Percentiles rank a stretch among this genome's conserved stretches.
Evolutionary conservation across 2,797 vertebrate species (phyloP).

Genomic region (Takifugu rubripes): DNA sequence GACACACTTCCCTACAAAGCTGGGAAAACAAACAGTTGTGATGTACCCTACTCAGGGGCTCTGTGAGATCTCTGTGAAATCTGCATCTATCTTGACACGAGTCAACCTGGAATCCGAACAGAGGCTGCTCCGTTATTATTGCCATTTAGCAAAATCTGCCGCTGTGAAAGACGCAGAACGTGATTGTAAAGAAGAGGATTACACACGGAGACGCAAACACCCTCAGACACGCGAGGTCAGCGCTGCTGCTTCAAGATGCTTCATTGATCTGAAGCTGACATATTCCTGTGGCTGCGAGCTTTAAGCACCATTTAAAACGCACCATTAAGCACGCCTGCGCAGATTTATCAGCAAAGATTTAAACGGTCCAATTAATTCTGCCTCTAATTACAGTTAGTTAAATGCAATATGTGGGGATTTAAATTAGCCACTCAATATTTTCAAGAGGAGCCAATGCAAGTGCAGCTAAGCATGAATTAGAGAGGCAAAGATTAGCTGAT

Average conservation of each 20-base stretch:
- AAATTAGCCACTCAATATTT: conserved; percentile 42
- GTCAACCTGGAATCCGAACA: conserved; percentile 60
- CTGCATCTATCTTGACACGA: conserved; percentile 53
- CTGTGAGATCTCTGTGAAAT: conserved; percentile 47
- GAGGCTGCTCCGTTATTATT: conserved; percentile 31
- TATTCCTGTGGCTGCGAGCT: conserved; percentile 36
- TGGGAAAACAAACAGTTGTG: conserved; percentile 60
- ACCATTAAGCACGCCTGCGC: conserved; percentile 68
- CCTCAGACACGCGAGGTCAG: background rate
- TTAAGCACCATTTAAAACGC: conserved; percentile 51
- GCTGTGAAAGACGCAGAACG: conserved; percentile 17
- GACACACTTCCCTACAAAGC: conserved; percentile 13
- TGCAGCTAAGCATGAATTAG: conserved; percentile 26
- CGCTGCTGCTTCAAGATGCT: conserved; percentile 12
- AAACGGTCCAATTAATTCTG: conserved; percentile 58
- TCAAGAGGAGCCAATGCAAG: conserved; percentile 15
- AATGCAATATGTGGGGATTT: conserved; percentile 44
- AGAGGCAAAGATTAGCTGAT: conserved; percentile 14
- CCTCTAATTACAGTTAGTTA: conserved; percentile 45
- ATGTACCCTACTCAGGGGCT: conserved; percentile 50
- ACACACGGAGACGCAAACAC: conserved; percentile 7
- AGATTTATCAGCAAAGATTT: conserved; percentile 68
- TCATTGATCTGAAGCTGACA: conserved; percentile 62
- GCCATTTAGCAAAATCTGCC: conserved; percentile 42
- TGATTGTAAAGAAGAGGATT: conserved; percentile 8